Conservation (phyloP, 2,113 vertebrate species). For the Paramisgurnus dabryanus region DNA sequence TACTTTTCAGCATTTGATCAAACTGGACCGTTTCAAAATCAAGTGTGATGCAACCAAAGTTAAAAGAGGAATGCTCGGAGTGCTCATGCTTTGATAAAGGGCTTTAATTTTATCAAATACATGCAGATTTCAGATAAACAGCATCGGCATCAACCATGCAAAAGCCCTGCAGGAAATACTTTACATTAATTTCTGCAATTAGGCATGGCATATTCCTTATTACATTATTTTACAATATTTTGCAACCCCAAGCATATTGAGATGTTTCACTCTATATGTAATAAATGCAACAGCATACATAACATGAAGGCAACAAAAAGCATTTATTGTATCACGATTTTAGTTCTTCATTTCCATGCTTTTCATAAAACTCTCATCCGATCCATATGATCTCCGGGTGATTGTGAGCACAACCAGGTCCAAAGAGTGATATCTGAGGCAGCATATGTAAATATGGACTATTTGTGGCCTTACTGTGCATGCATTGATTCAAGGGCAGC, state of each 20-base stretch:
- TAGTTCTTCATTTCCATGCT: conserved; percentile 10
- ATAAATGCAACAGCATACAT: neutral
- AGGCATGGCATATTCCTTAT: neutral
- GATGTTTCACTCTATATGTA: neutral
- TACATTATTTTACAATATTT: conserved; percentile 3
- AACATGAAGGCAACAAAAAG: neutral
- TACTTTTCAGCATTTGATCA: conserved; percentile 9
- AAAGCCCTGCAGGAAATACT: neutral
- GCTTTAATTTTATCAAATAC: conserved; percentile 13
- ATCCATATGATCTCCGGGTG: conserved; percentile 47
- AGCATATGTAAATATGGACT: neutral
- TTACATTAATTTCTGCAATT: conserved; percentile 15
- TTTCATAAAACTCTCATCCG: conserved; percentile 41
- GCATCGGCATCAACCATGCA: neutral
- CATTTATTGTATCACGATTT: neutral
- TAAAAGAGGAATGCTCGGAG: neutral
- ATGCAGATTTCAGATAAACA: conserved; percentile 22
- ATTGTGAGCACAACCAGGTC: conserved; percentile 33
- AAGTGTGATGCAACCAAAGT: neutral
- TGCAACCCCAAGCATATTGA: neutral
- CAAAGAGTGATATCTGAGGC: conserved; percentile 35
- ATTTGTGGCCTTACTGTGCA: neutral
- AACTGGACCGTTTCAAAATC: conserved; percentile 3
- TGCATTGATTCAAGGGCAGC: neutral
- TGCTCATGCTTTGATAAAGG: conserved; percentile 29